Base-by-base conservation (phyloP, 1,140 invertebrate genomes). In the Bicyclus anynana region DNA sequence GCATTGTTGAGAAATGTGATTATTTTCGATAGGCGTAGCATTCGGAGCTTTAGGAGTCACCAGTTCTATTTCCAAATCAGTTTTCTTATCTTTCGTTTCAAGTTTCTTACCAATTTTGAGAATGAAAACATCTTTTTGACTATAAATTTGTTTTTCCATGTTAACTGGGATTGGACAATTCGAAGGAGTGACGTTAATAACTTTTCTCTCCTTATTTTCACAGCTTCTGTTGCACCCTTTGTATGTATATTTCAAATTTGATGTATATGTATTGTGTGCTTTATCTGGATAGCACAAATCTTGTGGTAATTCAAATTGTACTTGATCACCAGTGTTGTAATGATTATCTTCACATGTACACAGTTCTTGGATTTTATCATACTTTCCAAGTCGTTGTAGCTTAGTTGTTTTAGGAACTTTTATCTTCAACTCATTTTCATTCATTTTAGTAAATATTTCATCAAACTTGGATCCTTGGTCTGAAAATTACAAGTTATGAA, bases 91-190 rank as follows among this genome's bases (percentile, higher is more conserved):
- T 48, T 80, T 77, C 2, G 82, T 82, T 67, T 87, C 82, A 13
- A 87, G 53, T 65, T 86, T 87, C 46, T 87, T 87, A 9, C 83
- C 84, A 51, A 87, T 86, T 71, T 87, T 87, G 12, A 87, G 59
- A 59, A 87, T 86, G 48, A 87, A 87, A 7, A 87, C 84, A 48
- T 87, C 84, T 67, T 84, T 85, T 33, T 72, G 57, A 4, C 77
- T 76, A 57, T 86, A 71, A 13, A 79, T 17, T 7, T 68, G 49
- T 72, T 87, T 87, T 53, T 74, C 71, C 69, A 86, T 80, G 53
- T 78, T 65, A 0, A 84, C 67, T 5, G 83, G 77, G 1, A 77
- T 68, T 0, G 77, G 77, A 51, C 83, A 87, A 26, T 79, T 84
- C 0, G 71, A 66, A 20, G 83, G 84, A 2, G 83, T 87, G 4